Percentiles rank a stretch among this genome's conserved stretches.
Evolutionary conservation across 1,140 invertebrate genomes (phyloP).

Genomic region (Apis florea): DNA sequence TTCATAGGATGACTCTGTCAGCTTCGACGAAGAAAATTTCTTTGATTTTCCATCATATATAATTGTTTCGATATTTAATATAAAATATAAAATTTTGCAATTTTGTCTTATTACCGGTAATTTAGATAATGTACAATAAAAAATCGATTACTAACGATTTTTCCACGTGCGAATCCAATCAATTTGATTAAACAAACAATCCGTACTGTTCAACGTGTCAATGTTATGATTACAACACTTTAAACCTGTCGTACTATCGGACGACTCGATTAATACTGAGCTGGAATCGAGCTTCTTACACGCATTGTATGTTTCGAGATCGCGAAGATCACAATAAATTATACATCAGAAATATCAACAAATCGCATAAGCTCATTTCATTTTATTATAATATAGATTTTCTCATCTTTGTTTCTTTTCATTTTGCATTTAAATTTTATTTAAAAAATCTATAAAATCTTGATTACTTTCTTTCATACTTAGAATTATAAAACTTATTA

Average conservation of each 20-base stretch:
- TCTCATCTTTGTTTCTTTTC: background rate
- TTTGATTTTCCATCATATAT: too few species aligned
- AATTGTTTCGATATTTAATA: background rate
- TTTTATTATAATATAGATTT: background rate
- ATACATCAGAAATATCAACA: slow-evolving; percentile 8
- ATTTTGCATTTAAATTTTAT: background rate
- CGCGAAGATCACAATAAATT: slow-evolving; percentile 13
- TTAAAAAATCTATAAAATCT: background rate
- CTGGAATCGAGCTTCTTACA: slow-evolving; percentile 27
- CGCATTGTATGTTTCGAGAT: slow-evolving; percentile 20
- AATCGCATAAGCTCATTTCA: background rate
- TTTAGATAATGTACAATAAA: background rate
- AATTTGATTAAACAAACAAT: background rate
- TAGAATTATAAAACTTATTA: too few species aligned
- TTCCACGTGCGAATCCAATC: background rate
- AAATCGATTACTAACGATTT: background rate
- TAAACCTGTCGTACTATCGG: slow-evolving; percentile 29
- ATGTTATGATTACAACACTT: slow-evolving; percentile 23
- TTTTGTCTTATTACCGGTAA: slow-evolving; percentile 12
- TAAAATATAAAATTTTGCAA: background rate
- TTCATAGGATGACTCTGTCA: background rate
- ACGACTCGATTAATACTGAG: slow-evolving; percentile 51
- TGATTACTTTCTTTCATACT: too few species aligned
- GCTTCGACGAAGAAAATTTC: background rate
- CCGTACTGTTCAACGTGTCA: background rate